Conservation (phyloP, 2,888 invertebrate species). For the Cinara cedri region DNA sequence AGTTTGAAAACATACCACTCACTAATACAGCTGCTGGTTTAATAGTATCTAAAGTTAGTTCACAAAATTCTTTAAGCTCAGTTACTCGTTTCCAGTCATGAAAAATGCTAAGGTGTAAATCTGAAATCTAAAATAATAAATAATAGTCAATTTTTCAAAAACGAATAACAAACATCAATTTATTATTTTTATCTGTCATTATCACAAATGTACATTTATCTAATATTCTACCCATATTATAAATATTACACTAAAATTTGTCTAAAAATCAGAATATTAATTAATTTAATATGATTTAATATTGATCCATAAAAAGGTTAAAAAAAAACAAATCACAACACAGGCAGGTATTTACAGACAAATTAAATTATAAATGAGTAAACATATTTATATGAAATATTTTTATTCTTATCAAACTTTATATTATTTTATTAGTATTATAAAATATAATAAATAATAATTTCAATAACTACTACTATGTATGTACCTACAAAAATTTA, state of each 20-base stretch:
- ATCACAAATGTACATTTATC: no score
- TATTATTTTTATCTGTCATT: neutral
- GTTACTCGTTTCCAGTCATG: conserved; percentile 75
- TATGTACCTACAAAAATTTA: neutral
- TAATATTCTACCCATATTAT: no score
- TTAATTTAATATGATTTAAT: no score
- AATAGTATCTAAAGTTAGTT: conserved; percentile 73
- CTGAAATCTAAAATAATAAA: conserved; percentile 74
- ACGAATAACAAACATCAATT: neutral
- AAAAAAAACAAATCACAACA: no score
- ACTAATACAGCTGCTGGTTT: conserved; percentile 80
- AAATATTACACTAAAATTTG: no score
- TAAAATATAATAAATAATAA: neutral
- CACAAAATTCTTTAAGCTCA: conserved; percentile 81
- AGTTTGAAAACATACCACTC: conserved; percentile 68
- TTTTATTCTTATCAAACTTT: no score
- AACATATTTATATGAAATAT: no score
- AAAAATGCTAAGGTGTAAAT: conserved; percentile 87
- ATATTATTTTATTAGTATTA: neutral
- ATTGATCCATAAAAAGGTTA: no score
- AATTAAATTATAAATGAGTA: no score
- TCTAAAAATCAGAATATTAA: no score
- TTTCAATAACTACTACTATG: neutral
- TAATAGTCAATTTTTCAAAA: neutral
- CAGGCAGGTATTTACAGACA: no score